Base-by-base conservation (phyloP, 2,113 vertebrate genomes). In the Neodon shergylaensis region DNA sequence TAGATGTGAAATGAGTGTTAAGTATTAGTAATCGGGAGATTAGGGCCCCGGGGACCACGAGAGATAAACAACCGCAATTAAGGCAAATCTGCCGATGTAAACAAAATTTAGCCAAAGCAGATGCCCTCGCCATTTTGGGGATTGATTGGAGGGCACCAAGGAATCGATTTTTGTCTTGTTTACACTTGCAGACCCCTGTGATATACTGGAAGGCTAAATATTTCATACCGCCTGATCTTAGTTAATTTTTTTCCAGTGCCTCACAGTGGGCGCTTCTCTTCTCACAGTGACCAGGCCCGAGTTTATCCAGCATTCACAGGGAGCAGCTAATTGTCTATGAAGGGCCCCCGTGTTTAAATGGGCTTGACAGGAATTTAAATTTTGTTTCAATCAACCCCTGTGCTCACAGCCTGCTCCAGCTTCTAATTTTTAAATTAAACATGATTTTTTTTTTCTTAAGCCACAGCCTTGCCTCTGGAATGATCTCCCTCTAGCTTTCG, bases 91-190 rank as follows among this genome's bases (percentile, higher is more conserved):
- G 98, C 98, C 98, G 97, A 98, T 98, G 98, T 98, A 98, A 98
- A 98, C 98, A 99, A 98, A 99, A 98, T 98, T 96, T 97, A 98
- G 98, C 98, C 97, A 97, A 99, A 98, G 98, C 98, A 98, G 98
- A 98, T 98, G 98, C 98, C 98, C 98, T 97, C 92, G 97, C 98
- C 98, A 98, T 99, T 99, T 98, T 98, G 97, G 98, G 98, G 98
- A 98, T 98, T 98, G 99, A 98, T 98, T 98, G 97, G 98, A 98
- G 98, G 99, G 98, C 98, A 98, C 98, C 97, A 96, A 99, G 98
- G 99, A 99, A 99, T 99, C 98, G 98, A 99, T 99, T 99, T 99
- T 99, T 99, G 99, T 99, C 99, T 99, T 99, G 99, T 99, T 99
- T 99, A 99, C 99, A 99, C 99, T 99, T 99, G 98, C 98, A 97